A percentile compares a stretch with the other conserved stretches of the same genome.
Conservation (phyloP, 2,888 invertebrate genomes). For the Caenorhabditis doughertyi region DNA sequence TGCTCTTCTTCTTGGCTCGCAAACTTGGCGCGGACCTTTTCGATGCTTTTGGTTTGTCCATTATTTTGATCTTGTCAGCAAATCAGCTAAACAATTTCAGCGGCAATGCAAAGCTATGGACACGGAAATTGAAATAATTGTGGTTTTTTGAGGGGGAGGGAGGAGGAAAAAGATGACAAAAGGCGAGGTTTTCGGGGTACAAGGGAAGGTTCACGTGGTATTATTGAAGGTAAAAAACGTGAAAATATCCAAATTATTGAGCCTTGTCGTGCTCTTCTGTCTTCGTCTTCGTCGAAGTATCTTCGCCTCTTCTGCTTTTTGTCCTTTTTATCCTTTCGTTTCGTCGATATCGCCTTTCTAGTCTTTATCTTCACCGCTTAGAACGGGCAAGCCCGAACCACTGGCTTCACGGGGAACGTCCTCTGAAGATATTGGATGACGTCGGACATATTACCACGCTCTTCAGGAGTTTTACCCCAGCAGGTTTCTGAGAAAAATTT, state of each 20-base stretch:
- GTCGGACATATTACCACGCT: constrained; percentile 53
- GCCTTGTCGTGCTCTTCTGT: constrained; percentile 6
- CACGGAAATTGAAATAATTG: no score
- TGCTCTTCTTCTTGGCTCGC: constrained; percentile 25
- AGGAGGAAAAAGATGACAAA: no score
- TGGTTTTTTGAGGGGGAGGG: no score
- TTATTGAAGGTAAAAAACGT: no score
- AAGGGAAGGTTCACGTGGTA: no score
- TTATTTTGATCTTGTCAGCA: constrained; percentile 40
- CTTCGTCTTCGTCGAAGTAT: not conserved
- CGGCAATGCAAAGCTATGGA: not conserved
- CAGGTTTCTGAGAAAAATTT: constrained; percentile 44
- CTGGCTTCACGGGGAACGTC: constrained; percentile 51
- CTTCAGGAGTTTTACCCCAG: constrained; percentile 58
- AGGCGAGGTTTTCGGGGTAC: no score
- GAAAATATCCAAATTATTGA: no score
- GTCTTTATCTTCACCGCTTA: constrained; percentile 20
- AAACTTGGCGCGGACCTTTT: constrained; percentile 23
- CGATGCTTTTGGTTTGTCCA: constrained; percentile 30
- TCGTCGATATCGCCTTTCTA: constrained; percentile 32
- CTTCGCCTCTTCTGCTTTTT: constrained; percentile 18
- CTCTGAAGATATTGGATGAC: constrained; percentile 47
- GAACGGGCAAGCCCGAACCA: constrained; percentile 37
- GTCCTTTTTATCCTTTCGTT: constrained; percentile 38
- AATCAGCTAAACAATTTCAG: constrained; percentile 5